Evolutionary conservation across 2,888 invertebrate genomes (phyloP).

Genomic region (Limnephilus auricula): DNA sequence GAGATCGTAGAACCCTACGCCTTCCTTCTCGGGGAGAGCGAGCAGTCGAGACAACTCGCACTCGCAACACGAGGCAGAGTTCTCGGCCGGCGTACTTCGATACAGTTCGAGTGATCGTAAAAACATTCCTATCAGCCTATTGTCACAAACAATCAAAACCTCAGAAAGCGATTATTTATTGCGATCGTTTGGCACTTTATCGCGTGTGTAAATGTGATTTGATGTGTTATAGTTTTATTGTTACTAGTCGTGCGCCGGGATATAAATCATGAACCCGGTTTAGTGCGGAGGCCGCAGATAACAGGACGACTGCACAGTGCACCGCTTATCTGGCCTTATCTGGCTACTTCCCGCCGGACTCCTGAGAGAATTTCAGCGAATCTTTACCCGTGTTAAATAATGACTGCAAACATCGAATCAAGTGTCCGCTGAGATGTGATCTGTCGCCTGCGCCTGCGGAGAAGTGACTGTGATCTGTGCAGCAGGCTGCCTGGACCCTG

Average conservation of each 20-base stretch:
- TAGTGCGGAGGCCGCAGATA: background rate
- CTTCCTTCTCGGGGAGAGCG: background rate
- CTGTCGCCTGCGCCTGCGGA: background rate
- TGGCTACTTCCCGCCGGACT: background rate
- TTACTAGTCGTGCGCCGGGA: background rate
- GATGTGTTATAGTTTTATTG: conserved; percentile 9
- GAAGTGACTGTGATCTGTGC: background rate
- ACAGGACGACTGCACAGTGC: conserved; percentile 14
- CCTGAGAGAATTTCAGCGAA: background rate
- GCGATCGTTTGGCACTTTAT: conserved; percentile 9
- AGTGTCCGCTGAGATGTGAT: conserved; percentile 9
- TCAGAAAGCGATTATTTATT: conserved; percentile 30
- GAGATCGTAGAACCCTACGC: background rate
- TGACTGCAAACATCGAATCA: background rate
- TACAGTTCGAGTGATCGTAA: conserved; percentile 14
- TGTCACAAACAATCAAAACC: conserved; percentile 30
- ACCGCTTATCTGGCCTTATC: conserved; percentile 15
- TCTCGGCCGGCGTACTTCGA: background rate
- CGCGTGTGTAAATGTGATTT: conserved; percentile 41
- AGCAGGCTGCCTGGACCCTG: background rate
- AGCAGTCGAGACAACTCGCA: background rate
- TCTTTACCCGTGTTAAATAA: background rate
- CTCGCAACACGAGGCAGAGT: conserved; percentile 4
- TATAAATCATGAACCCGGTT: background rate
- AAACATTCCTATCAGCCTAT: conserved; percentile 12